Evolutionary conservation across 2,888 invertebrate species (phyloP).

Genomic region (Drosophila subquinaria): DNA sequence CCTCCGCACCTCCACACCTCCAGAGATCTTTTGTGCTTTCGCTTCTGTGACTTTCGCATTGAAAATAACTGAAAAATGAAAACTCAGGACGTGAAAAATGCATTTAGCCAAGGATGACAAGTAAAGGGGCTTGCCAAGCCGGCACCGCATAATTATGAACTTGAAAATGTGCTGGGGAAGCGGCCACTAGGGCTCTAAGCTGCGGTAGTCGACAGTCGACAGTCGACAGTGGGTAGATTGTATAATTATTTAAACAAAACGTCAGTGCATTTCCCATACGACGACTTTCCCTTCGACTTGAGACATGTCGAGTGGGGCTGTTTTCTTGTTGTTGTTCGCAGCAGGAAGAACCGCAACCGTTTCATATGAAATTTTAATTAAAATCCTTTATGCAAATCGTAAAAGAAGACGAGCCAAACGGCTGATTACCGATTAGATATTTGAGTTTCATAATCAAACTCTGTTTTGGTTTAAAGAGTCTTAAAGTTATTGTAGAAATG

Average conservation of each 20-base stretch:
- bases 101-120: conserved; percentile 38
- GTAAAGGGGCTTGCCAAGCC: conserved; percentile 12
- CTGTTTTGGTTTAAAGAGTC: background rate
- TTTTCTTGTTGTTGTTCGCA: conserved; percentile 14
- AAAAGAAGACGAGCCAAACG: background rate
- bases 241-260: conserved; percentile 76
- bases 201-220: conserved; percentile 18
- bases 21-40: conserved; percentile 59
- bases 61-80: conserved; percentile 74
- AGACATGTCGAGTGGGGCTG: conserved; percentile 70
- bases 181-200: conserved; percentile 42
- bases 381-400: conserved; percentile 5
- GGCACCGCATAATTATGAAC: conserved; percentile 79
- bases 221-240: conserved; percentile 50
- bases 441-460: background rate
- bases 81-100: conserved; percentile 55
- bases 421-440: conserved; percentile 1
- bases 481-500: conserved; percentile 28
- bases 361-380: conserved; percentile 41
- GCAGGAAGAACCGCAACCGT: conserved; percentile 5
- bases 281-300: conserved; percentile 69
- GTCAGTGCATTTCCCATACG: conserved; percentile 38
- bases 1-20: background rate
- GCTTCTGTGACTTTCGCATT: conserved; percentile 58
- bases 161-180: conserved; percentile 66